phyloP scores from a whole-genome alignment of 1,140 invertebrate species.

The Diplogasteroides magnus region DNA sequence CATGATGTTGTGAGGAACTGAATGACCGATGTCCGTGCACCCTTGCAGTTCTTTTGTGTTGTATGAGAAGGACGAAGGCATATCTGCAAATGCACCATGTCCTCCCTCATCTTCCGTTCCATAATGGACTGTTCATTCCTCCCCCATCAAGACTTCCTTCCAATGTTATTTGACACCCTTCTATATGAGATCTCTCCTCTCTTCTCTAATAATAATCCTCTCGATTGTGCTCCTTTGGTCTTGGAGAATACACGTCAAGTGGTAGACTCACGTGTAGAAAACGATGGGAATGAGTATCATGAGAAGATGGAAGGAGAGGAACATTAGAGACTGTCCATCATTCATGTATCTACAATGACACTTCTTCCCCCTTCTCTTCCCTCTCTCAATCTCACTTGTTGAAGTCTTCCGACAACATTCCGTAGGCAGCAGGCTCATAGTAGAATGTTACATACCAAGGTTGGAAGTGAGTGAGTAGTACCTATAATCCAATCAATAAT shows the following conservation, averaged over 20 bases:
- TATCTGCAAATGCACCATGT: no score
- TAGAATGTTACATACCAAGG: conserved; percentile 52
- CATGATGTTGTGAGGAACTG: conserved; percentile 8
- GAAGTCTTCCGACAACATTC: conserved; percentile 49
- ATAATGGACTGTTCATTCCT: no score
- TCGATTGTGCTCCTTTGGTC: no score
- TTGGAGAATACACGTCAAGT: no score
- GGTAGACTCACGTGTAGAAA: conserved; percentile 38
- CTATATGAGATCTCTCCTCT: no score
- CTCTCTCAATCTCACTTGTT: conserved; percentile 24
- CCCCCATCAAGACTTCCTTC: no score
- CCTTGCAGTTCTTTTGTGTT: conserved; percentile 4
- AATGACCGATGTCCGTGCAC: background rate
- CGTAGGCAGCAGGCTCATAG: conserved; percentile 45
- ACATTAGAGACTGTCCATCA: conserved; percentile 45
- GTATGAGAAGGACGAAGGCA: background rate
- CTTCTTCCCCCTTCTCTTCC: background rate
- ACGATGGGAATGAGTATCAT: conserved; percentile 44
- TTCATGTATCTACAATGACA: conserved; percentile 16
- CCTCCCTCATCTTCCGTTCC: no score
- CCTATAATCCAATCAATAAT: conserved; percentile 36
- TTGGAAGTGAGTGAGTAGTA: conserved; percentile 46
- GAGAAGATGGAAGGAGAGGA: conserved; percentile 44
- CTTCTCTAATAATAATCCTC: no score
- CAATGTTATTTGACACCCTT: no score